Base-by-base conservation (phyloP, 2,888 invertebrate genomes). In the Pogonocherus hispidulus region DNA sequence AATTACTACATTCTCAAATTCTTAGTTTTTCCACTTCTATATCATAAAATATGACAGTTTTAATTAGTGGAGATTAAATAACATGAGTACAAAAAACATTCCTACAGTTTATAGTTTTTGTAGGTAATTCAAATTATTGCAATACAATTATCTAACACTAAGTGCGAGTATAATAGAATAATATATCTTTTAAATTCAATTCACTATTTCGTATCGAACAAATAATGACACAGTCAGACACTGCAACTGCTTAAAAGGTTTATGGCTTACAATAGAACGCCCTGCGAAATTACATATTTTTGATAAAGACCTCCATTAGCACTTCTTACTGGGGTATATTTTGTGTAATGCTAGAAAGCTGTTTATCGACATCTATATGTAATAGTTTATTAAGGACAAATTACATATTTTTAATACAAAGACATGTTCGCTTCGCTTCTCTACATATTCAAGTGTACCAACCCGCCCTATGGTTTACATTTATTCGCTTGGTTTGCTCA, bases 401-500 rank as follows among this genome's bases (percentile, higher is more conserved):
- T 54, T 54, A 54, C 54, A 35, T 19, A 22, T 55, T 20, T 55
- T 37, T 37, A 6, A 16, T 37, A 37, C 46, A 51, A 51, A 46
- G 59, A 51, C 22, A 62, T 47, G 32, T 59, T n/a, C 46, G 46
- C 23, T 27, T 27, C 47, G 23, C 32, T 59, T 27, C 6, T n/a
- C 20, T 46, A 19, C 8, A 47, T 9, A 19, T 54, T 54, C 11
- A 37, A 56, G 44, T 5, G 18, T 35, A 35, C 47, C 22, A 18
- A n/a, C 35, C 62, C 62, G 19, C 37, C 37, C 62, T 35, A 14
- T 20, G 35, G 47, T 62, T 37, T 51, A 51, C 62, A 32, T 59
- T 47, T 62, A 51, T 62, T 16, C 62, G 51, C 62, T 51, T 22
- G 51, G 51, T 37, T 59, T 51, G 20, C 37, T 62, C 51, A 49